Evolutionary conservation across 2,113 vertebrate species (phyloP).

Genomic region (Sceloporus undulatus): DNA sequence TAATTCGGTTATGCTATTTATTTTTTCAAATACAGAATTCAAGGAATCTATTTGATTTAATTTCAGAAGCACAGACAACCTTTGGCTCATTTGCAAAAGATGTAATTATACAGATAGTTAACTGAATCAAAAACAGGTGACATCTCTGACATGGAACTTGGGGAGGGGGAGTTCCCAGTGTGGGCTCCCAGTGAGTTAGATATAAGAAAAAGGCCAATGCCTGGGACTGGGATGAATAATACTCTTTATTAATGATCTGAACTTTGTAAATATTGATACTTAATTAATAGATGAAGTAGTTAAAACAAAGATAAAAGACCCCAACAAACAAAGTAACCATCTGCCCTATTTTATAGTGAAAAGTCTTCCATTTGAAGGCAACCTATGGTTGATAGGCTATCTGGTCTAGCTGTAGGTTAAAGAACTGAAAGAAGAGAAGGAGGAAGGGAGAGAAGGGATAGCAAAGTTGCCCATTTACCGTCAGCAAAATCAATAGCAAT

Average conservation of each 20-base stretch:
- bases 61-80: background rate
- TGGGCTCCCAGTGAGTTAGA: background rate
- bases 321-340: background rate
- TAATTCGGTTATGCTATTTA: background rate
- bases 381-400: too few relatives aligned
- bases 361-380: too few relatives aligned
- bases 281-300: background rate
- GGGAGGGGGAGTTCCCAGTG: background rate
- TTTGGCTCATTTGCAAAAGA: constrained; percentile 7
- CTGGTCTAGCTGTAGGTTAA: too few relatives aligned
- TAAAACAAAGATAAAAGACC: background rate
- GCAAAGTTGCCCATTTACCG: too few relatives aligned
- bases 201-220: background rate
- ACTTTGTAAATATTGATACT: background rate
- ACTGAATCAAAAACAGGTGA: constrained; percentile 16
- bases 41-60: background rate
- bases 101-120: background rate
- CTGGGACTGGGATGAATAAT: background rate
- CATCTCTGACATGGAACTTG: too few relatives aligned
- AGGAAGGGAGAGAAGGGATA: too few relatives aligned
- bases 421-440: too few relatives aligned
- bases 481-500: too few relatives aligned
- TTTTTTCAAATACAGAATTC: background rate
- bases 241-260: background rate
- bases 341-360: background rate